phyloP scores from a whole-genome alignment of 2,797 vertebrate species.

The Lepilemur ruficaudatus region DNA sequence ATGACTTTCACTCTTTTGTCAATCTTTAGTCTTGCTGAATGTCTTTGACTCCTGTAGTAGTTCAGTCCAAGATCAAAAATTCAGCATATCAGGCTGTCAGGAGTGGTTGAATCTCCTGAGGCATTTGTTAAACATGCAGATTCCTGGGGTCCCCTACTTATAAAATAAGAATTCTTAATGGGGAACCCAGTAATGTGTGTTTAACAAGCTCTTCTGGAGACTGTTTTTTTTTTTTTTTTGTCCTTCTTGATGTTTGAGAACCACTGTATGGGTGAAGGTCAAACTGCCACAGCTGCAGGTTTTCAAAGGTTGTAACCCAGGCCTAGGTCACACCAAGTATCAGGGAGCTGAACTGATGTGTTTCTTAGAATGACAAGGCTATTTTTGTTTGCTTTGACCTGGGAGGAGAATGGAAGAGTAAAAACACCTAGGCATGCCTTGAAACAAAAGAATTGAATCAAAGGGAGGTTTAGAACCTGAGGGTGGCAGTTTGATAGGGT shows the following conservation, averaged over 20 bases:
- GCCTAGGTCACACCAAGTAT: background rate
- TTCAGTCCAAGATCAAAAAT: background rate
- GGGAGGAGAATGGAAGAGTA: background rate
- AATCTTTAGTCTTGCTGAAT: background rate
- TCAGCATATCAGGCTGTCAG: background rate
- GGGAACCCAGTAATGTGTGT: background rate
- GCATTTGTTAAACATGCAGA: background rate
- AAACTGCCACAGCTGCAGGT: background rate
- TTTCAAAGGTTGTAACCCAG: background rate
- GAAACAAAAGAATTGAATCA: constrained; percentile 5
- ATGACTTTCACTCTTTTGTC: background rate
- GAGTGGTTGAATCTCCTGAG: background rate
- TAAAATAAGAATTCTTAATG: background rate
- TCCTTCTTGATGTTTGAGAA: constrained; percentile 9
- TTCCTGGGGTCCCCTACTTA: background rate
- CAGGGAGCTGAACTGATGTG: background rate
- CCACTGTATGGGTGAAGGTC: background rate
- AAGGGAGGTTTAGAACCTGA: background rate
- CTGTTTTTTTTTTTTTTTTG: background rate
- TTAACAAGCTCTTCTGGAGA: background rate
- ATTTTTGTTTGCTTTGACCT: constrained; percentile 45
- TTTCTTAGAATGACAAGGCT: background rate
- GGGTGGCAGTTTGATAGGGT: background rate
- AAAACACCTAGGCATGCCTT: background rate
- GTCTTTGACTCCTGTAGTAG: background rate